A percentile compares a stretch with the other conserved stretches of the same genome.
phyloP scores from a whole-genome alignment of 2,113 vertebrate species.

The Calyptomena viridis region DNA sequence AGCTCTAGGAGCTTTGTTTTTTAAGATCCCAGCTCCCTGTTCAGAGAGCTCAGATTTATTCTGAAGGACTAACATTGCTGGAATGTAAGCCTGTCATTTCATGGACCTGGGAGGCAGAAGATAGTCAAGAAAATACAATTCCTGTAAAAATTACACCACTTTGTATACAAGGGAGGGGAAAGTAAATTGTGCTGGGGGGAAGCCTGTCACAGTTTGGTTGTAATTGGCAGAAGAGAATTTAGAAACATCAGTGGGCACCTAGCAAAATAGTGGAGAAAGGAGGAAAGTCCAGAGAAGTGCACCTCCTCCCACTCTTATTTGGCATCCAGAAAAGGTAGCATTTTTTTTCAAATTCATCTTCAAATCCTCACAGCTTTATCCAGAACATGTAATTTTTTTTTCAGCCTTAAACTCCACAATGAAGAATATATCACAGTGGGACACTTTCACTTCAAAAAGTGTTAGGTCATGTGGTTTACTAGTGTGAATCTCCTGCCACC shows the following conservation, averaged over 20 bases:
- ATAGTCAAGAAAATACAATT: not conserved
- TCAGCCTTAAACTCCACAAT: not conserved
- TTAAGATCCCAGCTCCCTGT: not conserved
- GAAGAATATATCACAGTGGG: not conserved
- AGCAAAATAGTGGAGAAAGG: not conserved
- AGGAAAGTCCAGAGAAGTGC: not conserved
- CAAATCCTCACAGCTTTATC: not conserved
- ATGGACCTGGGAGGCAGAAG: not conserved
- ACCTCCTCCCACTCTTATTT: not conserved
- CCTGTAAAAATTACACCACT: not conserved
- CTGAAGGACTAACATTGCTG: not conserved
- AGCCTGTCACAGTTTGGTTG: not conserved
- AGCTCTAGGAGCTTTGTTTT: not conserved
- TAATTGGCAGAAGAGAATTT: not conserved
- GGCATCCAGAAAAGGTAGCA: not conserved
- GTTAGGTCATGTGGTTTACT: fast-evolving
- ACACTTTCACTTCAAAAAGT: not conserved
- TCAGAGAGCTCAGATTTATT: not conserved
- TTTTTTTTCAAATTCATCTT: not conserved
- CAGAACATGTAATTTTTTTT: not conserved
- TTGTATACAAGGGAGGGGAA: not conserved
- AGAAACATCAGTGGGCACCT: not conserved
- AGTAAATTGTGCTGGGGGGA: not conserved
- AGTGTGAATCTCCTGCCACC: not conserved
- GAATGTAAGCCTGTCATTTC: not conserved